Evolutionary conservation across 35 echinoderm and acorn worm species (phyloP), one percentile per base, ranked within the genome.

Genomic region (Hemicentrotus pulcherrimus): DNA sequence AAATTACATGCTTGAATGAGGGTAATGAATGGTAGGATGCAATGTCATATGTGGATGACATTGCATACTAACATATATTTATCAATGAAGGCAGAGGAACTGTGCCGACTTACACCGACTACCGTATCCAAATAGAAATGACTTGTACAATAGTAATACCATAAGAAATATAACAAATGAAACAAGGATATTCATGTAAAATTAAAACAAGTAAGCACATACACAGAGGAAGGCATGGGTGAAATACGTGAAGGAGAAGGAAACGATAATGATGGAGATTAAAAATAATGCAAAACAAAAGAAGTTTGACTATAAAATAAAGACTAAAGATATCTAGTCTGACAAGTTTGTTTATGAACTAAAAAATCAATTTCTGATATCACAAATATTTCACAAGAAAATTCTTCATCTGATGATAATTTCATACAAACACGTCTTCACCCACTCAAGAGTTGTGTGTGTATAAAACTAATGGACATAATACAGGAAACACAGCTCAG

Each of bases 1-100:
- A 33, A 33, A 45, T 90, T 90, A 90, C 88, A 90, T 90, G 88
- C 88, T 90, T 45, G 32, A 90, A 90, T 4, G 11, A 90, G 14
- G 19, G 32, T 90, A 10, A 55, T 10, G 15, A 55, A 55, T 78
- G 7, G 28, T 28, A 78, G 65, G 65, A 78, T 78, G 28, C 19
- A 22, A 78, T 78, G 65, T 78, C 65, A n/a, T n/a, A 4, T n/a
- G 5, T n/a, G 65, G 22, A 78, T 78, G 65, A 28, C 24, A 28
- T n/a, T 78, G 28, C 8, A 78, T 78, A 22, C 22, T 28, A 28
- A 15, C 18, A 78, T 78, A 78, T 8, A 78, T n/a, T 78, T 4
- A 78, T 78, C 19, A 78, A 78, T 7, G 28, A 28, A n/a, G 24
- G 65, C 65, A 78, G 65, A 70, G 22, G 61, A 78, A 78, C 24